These are phyloP conservation scores for Cataglyphis livida DNA, from an alignment of 2,888 invertebrate species.

Conservation along the genomic window DNA sequence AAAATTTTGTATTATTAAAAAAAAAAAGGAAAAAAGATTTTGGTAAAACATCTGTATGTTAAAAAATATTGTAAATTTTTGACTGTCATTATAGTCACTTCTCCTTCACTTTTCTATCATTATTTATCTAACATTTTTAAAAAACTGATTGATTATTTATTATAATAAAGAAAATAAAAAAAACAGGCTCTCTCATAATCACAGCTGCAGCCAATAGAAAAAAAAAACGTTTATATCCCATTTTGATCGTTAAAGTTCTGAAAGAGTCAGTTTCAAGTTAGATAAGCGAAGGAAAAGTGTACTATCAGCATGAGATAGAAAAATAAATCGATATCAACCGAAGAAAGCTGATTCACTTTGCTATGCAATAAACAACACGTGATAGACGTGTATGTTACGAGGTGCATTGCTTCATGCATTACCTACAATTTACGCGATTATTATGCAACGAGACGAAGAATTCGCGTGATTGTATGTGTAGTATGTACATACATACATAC, in stretches of 20 bases:
- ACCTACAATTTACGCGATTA: background rate
- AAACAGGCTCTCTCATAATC: background rate
- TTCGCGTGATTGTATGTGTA: conserved; percentile 21
- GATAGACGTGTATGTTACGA: conserved; percentile 12
- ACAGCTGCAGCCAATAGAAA: background rate
- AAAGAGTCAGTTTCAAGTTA: conserved; percentile 2
- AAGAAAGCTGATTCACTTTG: background rate
- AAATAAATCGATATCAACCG: background rate
- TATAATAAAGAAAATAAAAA: background rate
- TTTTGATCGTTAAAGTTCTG: background rate
- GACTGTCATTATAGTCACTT: background rate
- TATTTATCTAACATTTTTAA: background rate
- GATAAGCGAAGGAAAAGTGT: background rate
- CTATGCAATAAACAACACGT: conserved; percentile 6
- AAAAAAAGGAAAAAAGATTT: background rate
- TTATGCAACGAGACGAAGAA: conserved; percentile 30
- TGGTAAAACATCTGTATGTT: conserved; percentile 1
- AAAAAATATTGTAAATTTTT: conserved; percentile 20
- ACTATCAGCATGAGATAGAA: conserved; percentile 11
- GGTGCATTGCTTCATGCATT: conserved; percentile 1
- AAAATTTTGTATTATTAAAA: conserved; percentile 21
- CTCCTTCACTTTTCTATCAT: conserved; percentile 6
- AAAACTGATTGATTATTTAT: conserved; percentile 16
- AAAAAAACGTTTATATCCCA: background rate
- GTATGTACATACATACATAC: background rate